These are phyloP conservation scores for Yponomeuta evonymella DNA, from an alignment of 2,888 invertebrate species.

Conservation along the genomic window DNA sequence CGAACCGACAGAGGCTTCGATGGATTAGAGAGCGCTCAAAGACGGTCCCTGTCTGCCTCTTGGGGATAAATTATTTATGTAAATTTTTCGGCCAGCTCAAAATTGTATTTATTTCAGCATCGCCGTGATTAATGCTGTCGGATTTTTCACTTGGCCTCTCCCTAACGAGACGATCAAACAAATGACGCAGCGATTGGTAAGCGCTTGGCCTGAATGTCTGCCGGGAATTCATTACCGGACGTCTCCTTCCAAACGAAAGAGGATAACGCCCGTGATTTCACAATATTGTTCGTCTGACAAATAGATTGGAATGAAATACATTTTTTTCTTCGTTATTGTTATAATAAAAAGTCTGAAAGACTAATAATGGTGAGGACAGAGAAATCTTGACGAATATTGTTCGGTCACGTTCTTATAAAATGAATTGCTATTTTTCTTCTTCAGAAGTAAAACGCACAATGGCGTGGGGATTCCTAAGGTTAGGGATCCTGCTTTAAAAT, in stretches of 20 bases:
- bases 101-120: slow-evolving; percentile 70
- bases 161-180: slow-evolving; percentile 62
- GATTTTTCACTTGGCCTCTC: slow-evolving; percentile 65
- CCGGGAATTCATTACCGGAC: slow-evolving; percentile 58
- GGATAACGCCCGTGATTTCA: slow-evolving; percentile 42
- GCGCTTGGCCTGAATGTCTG: slow-evolving; percentile 46
- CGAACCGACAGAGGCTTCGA: slow-evolving; percentile 13
- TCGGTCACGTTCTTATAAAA: slow-evolving; percentile 47
- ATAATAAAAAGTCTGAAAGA: slow-evolving; percentile 29
- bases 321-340: slow-evolving; percentile 7
- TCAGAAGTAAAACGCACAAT: slow-evolving; percentile 30
- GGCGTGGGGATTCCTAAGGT: slow-evolving; percentile 31
- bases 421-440: slow-evolving; percentile 35
- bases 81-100: slow-evolving; percentile 65
- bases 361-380: slow-evolving; percentile 1
- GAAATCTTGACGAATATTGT: slow-evolving; percentile 40
- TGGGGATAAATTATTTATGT: slow-evolving; percentile 72
- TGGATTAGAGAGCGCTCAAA: slow-evolving; percentile 45
- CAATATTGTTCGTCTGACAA: slow-evolving; percentile 41
- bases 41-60: slow-evolving; percentile 37
- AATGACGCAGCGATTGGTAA: slow-evolving; percentile 61
- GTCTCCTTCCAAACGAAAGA: slow-evolving; percentile 36
- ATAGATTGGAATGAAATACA: slow-evolving; percentile 25
- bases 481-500: slow-evolving; percentile 33
- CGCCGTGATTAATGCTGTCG: slow-evolving; percentile 67